A percentile compares a stretch with the other conserved stretches of the same genome.
phyloP scores from a whole-genome alignment of 2,888 invertebrate genomes.

The Drosophila kokeensis region DNA sequence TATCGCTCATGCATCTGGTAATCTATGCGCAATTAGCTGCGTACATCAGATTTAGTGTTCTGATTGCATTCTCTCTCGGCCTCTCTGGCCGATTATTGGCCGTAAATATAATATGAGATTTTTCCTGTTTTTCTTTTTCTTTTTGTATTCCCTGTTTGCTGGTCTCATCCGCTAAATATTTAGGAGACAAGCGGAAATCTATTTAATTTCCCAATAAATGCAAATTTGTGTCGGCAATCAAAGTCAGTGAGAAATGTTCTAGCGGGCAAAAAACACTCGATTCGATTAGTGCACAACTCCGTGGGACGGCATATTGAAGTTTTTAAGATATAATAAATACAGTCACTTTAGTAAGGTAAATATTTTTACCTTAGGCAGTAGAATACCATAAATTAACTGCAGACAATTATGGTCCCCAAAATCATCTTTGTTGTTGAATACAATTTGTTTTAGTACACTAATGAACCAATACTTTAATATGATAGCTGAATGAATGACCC shows the following conservation, averaged over 20 bases:
- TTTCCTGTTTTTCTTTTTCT: slow-evolving; percentile 15
- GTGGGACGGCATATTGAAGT: background rate
- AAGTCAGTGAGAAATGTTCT: slow-evolving; percentile 15
- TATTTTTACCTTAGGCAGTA: background rate
- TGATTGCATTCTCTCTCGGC: slow-evolving; percentile 66
- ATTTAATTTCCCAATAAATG: slow-evolving; percentile 58
- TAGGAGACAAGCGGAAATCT: slow-evolving; percentile 58
- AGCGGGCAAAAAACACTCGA: background rate
- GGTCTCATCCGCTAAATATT: slow-evolving; percentile 35
- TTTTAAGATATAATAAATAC: background rate
- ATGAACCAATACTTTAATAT: background rate
- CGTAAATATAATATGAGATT: slow-evolving; percentile 69
- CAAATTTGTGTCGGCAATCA: slow-evolving; percentile 44
- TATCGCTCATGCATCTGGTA: slow-evolving; percentile 81
- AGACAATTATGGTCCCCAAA: background rate
- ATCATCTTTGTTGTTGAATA: background rate
- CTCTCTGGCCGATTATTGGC: slow-evolving; percentile 41
- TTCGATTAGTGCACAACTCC: background rate
- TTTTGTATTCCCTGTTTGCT: slow-evolving; percentile 2
- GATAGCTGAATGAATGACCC: background rate
- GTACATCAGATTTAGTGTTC: slow-evolving; percentile 82
- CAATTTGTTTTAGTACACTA: background rate
- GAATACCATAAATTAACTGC: background rate
- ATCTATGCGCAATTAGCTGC: slow-evolving; percentile 81
- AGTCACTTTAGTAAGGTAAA: background rate